Base-by-base conservation (phyloP, 2,797 vertebrate genomes). In the Ispidina picta region DNA sequence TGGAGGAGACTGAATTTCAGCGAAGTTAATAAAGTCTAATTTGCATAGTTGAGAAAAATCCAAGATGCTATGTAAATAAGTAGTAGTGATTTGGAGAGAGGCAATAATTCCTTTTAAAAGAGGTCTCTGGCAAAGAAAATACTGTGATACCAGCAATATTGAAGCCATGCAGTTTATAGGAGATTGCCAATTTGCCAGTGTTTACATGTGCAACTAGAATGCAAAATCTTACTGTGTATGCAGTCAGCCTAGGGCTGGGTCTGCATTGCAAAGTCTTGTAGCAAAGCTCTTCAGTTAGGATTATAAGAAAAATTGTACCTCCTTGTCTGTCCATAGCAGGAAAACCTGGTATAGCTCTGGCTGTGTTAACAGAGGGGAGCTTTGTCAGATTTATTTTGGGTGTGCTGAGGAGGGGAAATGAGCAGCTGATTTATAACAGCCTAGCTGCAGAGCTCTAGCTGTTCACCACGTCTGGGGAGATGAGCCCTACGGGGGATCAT, bases 21-120 rank as follows among this genome's bases (percentile, higher is more conserved):
- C 20, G 66, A 78, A n/a, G 23, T 52, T 89, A 83, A 65, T 92
- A 51, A 93, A 89, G 66, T 56, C 56, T 69, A 35, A 77, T 88
- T 84, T 86, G 21, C 19, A 7, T 43, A 15, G 19, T 26, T 86
- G 49, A 48, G 84, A 59, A 83, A 71, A 78, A 58, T n/a, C 71
- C 12, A 74, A 76, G 64, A 15, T 37, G 46, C 9, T 15, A 23
- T 56, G 58, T 66, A 79, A 92, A 69, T 41, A 82, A 82, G 65
- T 63, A 72, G 3, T 19, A 69, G 52, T 66, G 2, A 59, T 82
- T 51, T 82, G 13, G 20, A 23, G 37, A 82, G 56, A 79, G 35
- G 7, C 59, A 55, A 26, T 82, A 73, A 58, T 75, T 81, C 6
- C 39, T 88, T 86, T 83, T 43, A 17, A 75, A 69, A 69, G 7